A percentile compares a stretch with the other conserved stretches of the same genome.
These are phyloP conservation scores for Trilocha varians DNA, from an alignment of 2,888 invertebrate species.

Conservation along the genomic window DNA sequence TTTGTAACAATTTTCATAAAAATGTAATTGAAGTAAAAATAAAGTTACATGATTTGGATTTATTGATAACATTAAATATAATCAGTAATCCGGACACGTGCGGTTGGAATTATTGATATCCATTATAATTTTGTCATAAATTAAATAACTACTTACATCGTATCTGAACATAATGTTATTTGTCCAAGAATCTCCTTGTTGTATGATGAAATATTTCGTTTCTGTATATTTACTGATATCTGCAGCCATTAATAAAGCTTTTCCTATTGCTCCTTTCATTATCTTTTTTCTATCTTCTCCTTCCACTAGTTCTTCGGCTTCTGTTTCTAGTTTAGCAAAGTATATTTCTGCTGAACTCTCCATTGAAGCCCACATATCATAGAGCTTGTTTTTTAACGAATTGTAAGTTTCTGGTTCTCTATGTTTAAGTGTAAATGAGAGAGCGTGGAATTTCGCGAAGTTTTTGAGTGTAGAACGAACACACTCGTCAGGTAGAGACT, in stretches of 20 bases:
- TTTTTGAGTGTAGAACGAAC: constrained; percentile 28
- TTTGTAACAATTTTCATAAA: too few species aligned
- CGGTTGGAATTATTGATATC: too few species aligned
- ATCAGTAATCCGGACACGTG: too few species aligned
- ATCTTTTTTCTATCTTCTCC: background rate
- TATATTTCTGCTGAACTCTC: background rate
- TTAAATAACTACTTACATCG: constrained; percentile 20
- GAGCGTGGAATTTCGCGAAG: constrained; percentile 33
- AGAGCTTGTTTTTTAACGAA: constrained; percentile 13
- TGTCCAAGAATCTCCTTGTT: constrained; percentile 40
- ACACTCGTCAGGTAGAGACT: constrained; percentile 22
- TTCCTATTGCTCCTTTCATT: constrained; percentile 1
- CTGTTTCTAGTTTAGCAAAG: constrained; percentile 1
- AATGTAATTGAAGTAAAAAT: too few species aligned
- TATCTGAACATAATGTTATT: constrained; percentile 37
- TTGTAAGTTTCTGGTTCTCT: constrained; percentile 26
- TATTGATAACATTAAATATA: too few species aligned
- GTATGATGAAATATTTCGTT: constrained; percentile 26
- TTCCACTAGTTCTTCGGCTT: background rate
- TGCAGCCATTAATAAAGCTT: background rate
- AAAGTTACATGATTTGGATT: too few species aligned
- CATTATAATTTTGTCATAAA: too few species aligned
- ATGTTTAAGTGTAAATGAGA: constrained; percentile 32
- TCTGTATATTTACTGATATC: constrained; percentile 1
- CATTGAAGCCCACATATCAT: constrained; percentile 13